Conservation (phyloP, 1,140 invertebrate genomes). For the Euura lappo region DNA sequence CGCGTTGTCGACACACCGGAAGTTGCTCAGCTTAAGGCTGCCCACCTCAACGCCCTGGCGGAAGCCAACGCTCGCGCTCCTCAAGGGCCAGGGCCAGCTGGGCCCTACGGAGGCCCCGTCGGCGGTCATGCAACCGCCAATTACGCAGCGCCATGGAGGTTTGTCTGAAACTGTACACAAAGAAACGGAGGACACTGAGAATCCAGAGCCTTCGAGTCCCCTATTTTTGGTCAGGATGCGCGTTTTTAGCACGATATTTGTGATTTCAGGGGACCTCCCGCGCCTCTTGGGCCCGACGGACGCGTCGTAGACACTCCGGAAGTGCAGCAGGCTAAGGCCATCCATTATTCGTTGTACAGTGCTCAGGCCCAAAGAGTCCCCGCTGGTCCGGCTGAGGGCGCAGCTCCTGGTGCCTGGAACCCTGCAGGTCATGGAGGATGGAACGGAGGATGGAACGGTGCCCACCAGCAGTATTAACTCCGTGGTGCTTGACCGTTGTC, state of each 20-base stretch:
- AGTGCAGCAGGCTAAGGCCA: conserved; percentile 67
- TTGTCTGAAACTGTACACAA: conserved; percentile 35
- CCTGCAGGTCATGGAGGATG: conserved; percentile 37
- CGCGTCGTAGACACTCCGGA: conserved; percentile 69
- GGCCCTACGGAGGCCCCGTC: conserved; percentile 18
- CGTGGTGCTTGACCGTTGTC: not conserved
- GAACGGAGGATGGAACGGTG: conserved; percentile 35
- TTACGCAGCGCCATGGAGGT: conserved; percentile 7
- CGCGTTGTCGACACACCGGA: conserved; percentile 69
- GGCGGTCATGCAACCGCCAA: conserved; percentile 33
- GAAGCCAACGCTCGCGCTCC: conserved; percentile 60
- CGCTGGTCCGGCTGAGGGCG: conserved; percentile 41
- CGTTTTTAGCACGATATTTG: not conserved
- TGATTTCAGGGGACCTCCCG: conserved; percentile 50
- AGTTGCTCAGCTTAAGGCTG: conserved; percentile 67
- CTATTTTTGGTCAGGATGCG: not conserved
- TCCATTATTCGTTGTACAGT: conserved; percentile 65
- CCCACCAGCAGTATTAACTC: conserved; percentile 36
- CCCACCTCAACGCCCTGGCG: conserved; percentile 64
- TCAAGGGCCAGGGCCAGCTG: conserved; percentile 47
- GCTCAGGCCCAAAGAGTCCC: conserved; percentile 62
- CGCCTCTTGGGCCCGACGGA: conserved; percentile 61
- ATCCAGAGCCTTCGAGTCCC: not conserved
- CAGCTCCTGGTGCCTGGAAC: conserved; percentile 7
- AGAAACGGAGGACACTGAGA: conserved; percentile 44